Evolutionary conservation across 2,113 vertebrate genomes (phyloP).

Genomic region (Oenanthe oenanthe): DNA sequence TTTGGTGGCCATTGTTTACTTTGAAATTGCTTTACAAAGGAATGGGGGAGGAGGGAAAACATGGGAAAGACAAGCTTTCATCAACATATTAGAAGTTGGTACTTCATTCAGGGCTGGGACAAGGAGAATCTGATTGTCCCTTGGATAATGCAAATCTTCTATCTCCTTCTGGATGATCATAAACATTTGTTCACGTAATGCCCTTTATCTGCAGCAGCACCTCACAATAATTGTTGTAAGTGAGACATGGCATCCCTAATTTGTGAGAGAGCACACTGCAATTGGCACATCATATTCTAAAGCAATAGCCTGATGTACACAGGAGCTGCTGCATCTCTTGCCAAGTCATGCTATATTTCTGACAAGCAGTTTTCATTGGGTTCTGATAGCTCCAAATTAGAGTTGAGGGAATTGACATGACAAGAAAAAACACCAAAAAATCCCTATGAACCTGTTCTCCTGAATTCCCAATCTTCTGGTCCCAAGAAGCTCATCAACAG

Average conservation of each 20-base stretch:
- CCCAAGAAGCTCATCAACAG: background rate
- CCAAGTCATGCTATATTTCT: background rate
- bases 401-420: background rate
- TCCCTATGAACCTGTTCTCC: background rate
- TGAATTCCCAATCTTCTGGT: background rate
- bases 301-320: background rate
- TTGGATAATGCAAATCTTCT: too few species aligned
- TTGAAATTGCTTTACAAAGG: slow-evolving; percentile 75
- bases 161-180: too few species aligned
- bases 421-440: background rate
- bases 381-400: background rate
- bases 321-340: background rate
- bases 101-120: background rate
- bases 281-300: background rate
- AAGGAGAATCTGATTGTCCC: background rate
- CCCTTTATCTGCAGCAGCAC: background rate
- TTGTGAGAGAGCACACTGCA: background rate
- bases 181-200: background rate
- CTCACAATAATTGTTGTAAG: background rate
- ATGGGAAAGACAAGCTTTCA: slow-evolving; percentile 62
- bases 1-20: slow-evolving; percentile 78
- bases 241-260: background rate
- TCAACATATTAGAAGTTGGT: slow-evolving; percentile 34
- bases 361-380: background rate
- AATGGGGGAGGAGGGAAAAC: background rate